Conservation (phyloP, 2,888 invertebrate species). For the Drosophila siamana region DNA sequence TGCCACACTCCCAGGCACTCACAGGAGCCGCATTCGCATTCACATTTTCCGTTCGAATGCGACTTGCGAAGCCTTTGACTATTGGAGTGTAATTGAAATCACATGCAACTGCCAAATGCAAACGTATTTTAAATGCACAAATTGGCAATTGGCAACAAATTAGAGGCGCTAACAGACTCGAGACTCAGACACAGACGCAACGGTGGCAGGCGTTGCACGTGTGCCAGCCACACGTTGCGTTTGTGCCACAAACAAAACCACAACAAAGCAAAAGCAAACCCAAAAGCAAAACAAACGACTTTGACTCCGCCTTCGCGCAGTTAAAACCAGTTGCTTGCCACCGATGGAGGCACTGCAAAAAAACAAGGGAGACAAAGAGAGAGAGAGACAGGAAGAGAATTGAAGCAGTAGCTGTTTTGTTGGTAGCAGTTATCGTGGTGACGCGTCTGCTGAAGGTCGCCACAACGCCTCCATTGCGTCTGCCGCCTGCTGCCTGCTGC, state of each 20-base stretch:
- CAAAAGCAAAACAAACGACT: slow-evolving; percentile 43
- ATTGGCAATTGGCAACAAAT: slow-evolving; percentile 38
- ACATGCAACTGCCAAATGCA: slow-evolving; percentile 25
- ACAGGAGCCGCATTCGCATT: background rate
- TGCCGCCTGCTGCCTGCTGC: background rate
- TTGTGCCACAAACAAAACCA: slow-evolving; percentile 42
- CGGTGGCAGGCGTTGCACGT: slow-evolving; percentile 25
- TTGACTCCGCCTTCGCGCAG: slow-evolving; percentile 55
- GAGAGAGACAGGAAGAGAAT: no score
- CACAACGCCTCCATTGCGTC: slow-evolving; percentile 9
- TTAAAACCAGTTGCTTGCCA: slow-evolving; percentile 75
- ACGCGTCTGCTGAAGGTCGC: slow-evolving; percentile 69
- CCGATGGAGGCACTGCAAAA: slow-evolving; percentile 5
- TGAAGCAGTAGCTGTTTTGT: slow-evolving; percentile 4
- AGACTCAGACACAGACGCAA: no score
- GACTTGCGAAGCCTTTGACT: slow-evolving; percentile 61
- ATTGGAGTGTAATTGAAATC: slow-evolving; percentile 66
- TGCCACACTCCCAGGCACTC: background rate
- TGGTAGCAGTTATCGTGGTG: slow-evolving; percentile 39
- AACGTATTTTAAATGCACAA: slow-evolving; percentile 46
- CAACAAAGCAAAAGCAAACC: slow-evolving; percentile 15
- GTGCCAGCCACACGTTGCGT: slow-evolving; percentile 41
- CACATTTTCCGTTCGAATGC: background rate
- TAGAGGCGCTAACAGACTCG: slow-evolving; percentile 36
- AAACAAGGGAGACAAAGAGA: background rate